Evolutionary conservation across 2,797 vertebrate species (phyloP).

Genomic region (Moxostoma hubbsi): DNA sequence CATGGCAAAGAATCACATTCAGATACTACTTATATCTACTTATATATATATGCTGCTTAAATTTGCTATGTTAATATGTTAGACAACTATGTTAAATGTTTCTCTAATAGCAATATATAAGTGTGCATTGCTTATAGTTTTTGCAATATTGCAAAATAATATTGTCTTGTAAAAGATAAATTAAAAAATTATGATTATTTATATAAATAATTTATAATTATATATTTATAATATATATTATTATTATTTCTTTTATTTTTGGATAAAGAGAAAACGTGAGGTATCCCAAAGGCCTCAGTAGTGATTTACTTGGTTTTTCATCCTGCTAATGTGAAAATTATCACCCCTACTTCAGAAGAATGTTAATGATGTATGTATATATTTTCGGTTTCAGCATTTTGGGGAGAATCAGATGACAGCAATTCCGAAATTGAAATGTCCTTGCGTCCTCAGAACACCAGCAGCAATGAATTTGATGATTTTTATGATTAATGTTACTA

Average conservation of each 20-base stretch:
- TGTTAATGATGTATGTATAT: not conserved
- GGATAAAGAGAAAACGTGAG: not conserved
- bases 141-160: not conserved
- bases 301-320: not conserved
- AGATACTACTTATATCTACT: not conserved
- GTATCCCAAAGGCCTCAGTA: no score
- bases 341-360: not conserved
- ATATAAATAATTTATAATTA: no score
- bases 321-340: not conserved
- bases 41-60: no score
- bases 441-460: slow-evolving; percentile 78
- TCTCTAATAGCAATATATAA: no score
- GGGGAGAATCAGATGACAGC: slow-evolving; percentile 92
- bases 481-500: slow-evolving; percentile 81
- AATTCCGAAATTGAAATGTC: slow-evolving; percentile 92
- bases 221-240: no score
- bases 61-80: no score
- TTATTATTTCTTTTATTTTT: not conserved
- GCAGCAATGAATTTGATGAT: slow-evolving; percentile 80
- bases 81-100: no score
- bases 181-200: not conserved
- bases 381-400: slow-evolving; percentile 80
- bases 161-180: not conserved
- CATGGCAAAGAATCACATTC: not conserved
- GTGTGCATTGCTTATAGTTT: no score